These are phyloP conservation scores for Cydia strobilella DNA, from an alignment of 1,140 invertebrate species.

Conservation along the genomic window DNA sequence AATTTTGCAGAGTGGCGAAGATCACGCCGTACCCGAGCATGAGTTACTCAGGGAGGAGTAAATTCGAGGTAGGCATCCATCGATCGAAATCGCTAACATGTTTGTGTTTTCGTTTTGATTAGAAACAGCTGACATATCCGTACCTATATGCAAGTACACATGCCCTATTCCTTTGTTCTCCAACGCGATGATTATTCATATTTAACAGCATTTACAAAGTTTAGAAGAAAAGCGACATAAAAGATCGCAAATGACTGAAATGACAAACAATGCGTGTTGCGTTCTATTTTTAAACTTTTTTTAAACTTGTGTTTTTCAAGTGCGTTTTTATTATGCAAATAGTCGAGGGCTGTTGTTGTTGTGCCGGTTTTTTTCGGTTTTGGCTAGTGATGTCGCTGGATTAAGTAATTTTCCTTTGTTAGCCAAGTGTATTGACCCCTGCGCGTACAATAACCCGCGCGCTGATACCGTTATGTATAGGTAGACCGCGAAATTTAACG, in stretches of 20 bases:
- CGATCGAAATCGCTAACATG: slow-evolving; percentile 57
- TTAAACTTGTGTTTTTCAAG: slow-evolving; percentile 34
- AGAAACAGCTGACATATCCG: slow-evolving; percentile 73
- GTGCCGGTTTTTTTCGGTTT: slow-evolving; percentile 21
- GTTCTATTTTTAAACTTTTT: slow-evolving; percentile 35
- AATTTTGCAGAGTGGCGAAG: slow-evolving; percentile 72
- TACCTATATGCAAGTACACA: slow-evolving; percentile 36
- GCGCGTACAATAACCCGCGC: slow-evolving; percentile 3
- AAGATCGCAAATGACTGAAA: slow-evolving; percentile 32
- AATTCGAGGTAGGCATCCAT: slow-evolving; percentile 79
- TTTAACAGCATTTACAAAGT: slow-evolving; percentile 4
- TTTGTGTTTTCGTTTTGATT: slow-evolving; percentile 73
- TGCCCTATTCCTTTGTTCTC: slow-evolving; percentile 52
- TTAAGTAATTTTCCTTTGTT: slow-evolving; percentile 25
- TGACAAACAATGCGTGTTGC: slow-evolving; percentile 28
- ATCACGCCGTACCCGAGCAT: slow-evolving; percentile 75
- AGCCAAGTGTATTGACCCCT: slow-evolving; percentile 26
- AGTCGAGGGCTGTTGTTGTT: neutral
- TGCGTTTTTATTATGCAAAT: slow-evolving; percentile 26
- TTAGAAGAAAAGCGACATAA: slow-evolving; percentile 10
- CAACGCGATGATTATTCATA: slow-evolving; percentile 25
- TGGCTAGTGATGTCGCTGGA: neutral
- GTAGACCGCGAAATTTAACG: slow-evolving; percentile 29
- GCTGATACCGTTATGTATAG: slow-evolving; percentile 32
- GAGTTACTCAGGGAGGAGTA: slow-evolving; percentile 81